Base-by-base conservation (phyloP, 2,113 vertebrate species). In the Urocitellus parryii region DNA sequence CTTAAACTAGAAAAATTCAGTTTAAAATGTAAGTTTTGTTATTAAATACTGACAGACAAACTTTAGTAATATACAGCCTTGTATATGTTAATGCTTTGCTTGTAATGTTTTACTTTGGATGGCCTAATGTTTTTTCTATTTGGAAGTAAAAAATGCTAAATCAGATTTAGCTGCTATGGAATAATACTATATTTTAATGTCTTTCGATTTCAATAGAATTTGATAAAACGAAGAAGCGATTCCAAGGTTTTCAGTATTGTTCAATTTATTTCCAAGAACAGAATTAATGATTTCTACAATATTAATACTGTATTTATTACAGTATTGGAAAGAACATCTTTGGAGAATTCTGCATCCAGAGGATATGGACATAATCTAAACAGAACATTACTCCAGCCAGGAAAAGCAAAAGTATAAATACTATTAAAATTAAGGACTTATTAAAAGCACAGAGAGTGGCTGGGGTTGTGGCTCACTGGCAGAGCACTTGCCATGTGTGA, bases 1-100 rank as follows among this genome's bases (percentile, higher is more conserved):
- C 10, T 51, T 84, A 88, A 81, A 82, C 56, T 81, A 72, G 12
- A 65, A 34, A 4, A 74, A 84, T 61, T 63, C 25, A 78, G 13
- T 45, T 0, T 58, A 93, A 88, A 88, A 76, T 20, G 0, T 58
- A 85, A 88, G 5, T 42, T 74, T 78, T 87, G 85, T 93, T 58
- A 79, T 65, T 95, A 95, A 86, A 32, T 42, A 85, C 56, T 56
- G 18, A 78, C 87, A 95, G 88, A 48, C 22, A 84, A 95, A 74
- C 12, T 58, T 74, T 24, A 79, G 61, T 53, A 22, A 90, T 68
- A 48, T 79, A 94, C 79, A 11, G 8, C 29, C 25, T 76, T 48
- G 0, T 32, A 45, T 29, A 58, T 48, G n/a, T 72, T 81, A 90
- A 78, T 39, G 25, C 9, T 48, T 68, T 27, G 17, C 65, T 79